Evolutionary conservation across 2,888 invertebrate genomes (phyloP).

Genomic region (Phytoseiulus persimilis): DNA sequence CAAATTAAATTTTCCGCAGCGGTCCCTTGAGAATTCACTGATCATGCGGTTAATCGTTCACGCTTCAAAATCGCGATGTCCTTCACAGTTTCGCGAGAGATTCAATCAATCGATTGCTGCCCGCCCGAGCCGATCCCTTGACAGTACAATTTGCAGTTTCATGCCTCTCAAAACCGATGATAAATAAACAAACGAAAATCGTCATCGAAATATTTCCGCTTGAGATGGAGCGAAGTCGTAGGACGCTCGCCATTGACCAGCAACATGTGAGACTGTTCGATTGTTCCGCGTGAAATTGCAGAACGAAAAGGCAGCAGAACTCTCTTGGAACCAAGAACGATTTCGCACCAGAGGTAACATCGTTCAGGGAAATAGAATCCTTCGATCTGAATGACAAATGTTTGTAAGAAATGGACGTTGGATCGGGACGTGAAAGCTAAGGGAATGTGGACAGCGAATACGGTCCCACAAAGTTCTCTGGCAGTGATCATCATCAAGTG

Average conservation of each 20-base stretch:
- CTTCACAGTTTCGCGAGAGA: neutral
- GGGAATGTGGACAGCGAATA: no score
- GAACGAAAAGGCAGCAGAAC: neutral
- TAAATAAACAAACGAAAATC: neutral
- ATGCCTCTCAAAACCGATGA: neutral
- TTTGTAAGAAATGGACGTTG: no score
- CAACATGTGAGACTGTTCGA: neutral
- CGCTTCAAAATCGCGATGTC: neutral
- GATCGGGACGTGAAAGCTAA: no score
- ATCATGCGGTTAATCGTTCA: neutral
- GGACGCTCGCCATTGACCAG: neutral
- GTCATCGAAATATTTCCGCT: neutral
- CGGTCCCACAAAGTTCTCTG: no score
- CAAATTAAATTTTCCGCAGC: neutral
- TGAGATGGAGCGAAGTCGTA: neutral
- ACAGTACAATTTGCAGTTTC: neutral
- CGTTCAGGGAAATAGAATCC: no score
- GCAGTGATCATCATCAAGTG: no score
- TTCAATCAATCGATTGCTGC: neutral
- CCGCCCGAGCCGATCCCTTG: neutral
- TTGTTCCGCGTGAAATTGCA: neutral
- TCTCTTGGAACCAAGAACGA: no score
- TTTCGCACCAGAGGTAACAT: no score
- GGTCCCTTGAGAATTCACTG: neutral
- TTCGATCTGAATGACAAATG: no score